Conservation (phyloP, 2,797 vertebrate genomes). For the Petrocephalus schoutedeni region DNA sequence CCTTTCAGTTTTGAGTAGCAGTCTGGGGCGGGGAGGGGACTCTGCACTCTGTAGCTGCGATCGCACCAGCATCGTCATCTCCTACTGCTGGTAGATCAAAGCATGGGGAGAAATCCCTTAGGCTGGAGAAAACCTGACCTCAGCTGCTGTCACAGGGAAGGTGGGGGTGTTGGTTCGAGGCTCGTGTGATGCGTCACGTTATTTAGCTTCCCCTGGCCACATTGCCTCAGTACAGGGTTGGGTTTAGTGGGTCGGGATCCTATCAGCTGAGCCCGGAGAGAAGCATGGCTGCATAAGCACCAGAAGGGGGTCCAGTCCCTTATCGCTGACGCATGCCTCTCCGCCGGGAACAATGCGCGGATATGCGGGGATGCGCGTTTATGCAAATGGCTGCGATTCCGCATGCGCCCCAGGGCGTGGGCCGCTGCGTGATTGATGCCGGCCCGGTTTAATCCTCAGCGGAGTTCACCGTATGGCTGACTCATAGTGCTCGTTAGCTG, state of each 20-base stretch:
- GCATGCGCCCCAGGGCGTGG: neutral
- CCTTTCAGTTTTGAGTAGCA: neutral
- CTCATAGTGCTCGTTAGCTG: neutral
- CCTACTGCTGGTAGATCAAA: constrained; percentile 2
- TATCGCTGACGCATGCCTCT: neutral
- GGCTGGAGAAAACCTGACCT: neutral
- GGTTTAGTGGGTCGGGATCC: neutral
- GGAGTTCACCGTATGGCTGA: neutral
- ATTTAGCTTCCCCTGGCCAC: neutral
- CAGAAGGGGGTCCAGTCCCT: constrained; percentile 32
- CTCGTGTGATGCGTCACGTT: neutral
- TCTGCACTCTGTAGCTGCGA: neutral
- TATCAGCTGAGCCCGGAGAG: neutral
- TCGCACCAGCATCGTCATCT: neutral
- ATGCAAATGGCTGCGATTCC: neutral
- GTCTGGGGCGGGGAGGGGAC: neutral
- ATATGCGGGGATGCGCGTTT: neutral
- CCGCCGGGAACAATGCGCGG: neutral
- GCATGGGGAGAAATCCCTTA: neutral
- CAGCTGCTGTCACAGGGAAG: neutral
- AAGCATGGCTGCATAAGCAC: neutral
- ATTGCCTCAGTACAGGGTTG: neutral
- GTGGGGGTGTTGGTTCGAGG: neutral
- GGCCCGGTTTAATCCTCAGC: neutral
- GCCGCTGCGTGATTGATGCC: constrained; percentile 4